Evolutionary conservation across 2,113 vertebrate genomes (phyloP).

Genomic region (Trachemys scripta): DNA sequence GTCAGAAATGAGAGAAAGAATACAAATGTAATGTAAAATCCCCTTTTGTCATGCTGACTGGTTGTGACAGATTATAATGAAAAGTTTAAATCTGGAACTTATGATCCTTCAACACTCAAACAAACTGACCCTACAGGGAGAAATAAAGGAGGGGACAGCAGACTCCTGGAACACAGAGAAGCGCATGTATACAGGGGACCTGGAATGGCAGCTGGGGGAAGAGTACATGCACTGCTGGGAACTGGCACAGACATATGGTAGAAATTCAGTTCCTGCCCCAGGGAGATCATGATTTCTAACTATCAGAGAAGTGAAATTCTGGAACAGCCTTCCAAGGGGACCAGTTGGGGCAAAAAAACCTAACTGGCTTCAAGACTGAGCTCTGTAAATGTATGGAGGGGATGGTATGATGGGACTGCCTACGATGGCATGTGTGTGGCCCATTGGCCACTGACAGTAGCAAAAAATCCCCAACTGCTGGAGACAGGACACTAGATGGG

Average conservation of each 20-base stretch:
- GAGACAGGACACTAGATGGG: no score
- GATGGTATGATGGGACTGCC: no score
- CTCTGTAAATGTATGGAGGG: no score
- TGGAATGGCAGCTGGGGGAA: neutral
- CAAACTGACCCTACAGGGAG: neutral
- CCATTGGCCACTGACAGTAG: no score
- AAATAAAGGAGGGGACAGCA: neutral
- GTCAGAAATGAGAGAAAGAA: neutral
- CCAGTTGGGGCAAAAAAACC: no score
- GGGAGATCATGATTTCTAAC: neutral
- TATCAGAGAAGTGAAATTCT: no score
- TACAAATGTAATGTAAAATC: neutral
- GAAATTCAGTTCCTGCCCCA: neutral
- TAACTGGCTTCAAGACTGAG: no score
- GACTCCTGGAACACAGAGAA: neutral
- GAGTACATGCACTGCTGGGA: neutral
- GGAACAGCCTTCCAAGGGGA: no score
- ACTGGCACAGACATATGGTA: neutral
- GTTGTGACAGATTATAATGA: neutral
- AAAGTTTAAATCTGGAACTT: neutral
- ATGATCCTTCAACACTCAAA: neutral
- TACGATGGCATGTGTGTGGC: no score
- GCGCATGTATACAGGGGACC: neutral
- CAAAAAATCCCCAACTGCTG: no score
- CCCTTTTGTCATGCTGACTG: neutral